phyloP scores from a whole-genome alignment of 2,113 vertebrate species.

The Cepphus grylle region DNA sequence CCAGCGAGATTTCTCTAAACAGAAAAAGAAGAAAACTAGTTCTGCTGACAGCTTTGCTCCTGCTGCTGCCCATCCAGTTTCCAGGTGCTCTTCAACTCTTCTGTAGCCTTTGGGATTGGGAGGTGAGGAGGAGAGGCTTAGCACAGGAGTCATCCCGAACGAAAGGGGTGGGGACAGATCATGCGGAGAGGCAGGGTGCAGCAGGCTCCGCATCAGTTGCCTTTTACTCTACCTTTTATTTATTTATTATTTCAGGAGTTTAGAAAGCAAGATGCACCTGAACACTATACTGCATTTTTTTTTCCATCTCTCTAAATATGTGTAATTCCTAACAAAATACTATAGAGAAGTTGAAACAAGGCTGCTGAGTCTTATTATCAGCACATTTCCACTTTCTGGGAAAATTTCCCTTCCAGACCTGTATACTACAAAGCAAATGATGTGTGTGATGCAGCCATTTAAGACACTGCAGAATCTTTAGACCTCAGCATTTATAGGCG shows the following conservation, averaged over 20 bases:
- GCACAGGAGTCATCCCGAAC: not conserved
- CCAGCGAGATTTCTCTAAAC: not conserved
- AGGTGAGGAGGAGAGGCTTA: slow-evolving; percentile 43
- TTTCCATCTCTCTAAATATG: not conserved
- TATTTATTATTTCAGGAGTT: not conserved
- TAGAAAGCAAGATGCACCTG: not conserved
- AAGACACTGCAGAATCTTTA: not conserved
- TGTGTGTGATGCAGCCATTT: not conserved
- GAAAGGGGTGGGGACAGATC: slow-evolving; percentile 42
- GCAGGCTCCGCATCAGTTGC: not conserved
- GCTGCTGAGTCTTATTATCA: not conserved
- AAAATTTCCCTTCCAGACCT: not conserved
- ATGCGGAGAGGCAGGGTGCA: slow-evolving; percentile 4
- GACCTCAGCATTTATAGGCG: not conserved
- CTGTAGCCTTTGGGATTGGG: not conserved
- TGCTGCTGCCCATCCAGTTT: slow-evolving; percentile 3
- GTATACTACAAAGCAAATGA: not conserved
- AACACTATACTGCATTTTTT: not conserved
- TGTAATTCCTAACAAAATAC: not conserved
- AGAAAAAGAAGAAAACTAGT: not conserved
- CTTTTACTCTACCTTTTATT: not conserved
- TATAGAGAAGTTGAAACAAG: not conserved
- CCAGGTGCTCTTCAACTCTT: slow-evolving; percentile 13
- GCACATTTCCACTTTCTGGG: not conserved
- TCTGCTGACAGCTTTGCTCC: not conserved